These are phyloP conservation scores for Notechis scutatus DNA, from an alignment of 2,113 vertebrate genomes.

Conservation along the genomic window DNA sequence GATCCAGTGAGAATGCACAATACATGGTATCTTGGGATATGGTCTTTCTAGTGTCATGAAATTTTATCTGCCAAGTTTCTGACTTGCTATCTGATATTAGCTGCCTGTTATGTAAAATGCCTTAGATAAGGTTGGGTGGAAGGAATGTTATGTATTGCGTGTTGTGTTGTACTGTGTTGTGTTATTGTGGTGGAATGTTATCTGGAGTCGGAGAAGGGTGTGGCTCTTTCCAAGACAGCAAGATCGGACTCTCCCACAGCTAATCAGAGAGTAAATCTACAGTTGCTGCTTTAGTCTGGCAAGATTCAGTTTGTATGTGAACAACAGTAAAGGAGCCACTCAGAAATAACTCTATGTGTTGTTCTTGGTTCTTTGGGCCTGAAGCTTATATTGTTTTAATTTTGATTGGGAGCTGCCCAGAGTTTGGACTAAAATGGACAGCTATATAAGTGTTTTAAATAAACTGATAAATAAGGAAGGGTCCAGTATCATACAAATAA, in stretches of 20 bases:
- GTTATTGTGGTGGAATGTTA: too few relatives aligned
- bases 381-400: neutral
- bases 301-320: neutral
- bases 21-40: neutral
- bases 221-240: too few relatives aligned
- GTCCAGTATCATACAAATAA: neutral
- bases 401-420: neutral
- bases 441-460: neutral
- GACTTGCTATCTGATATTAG: neutral
- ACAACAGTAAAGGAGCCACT: neutral
- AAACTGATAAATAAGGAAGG: neutral
- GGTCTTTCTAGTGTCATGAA: neutral
- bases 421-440: neutral
- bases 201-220: too few relatives aligned
- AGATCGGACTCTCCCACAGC: too few relatives aligned
- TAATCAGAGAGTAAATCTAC: too few relatives aligned
- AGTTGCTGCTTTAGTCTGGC: too few relatives aligned
- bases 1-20: neutral
- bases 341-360: neutral
- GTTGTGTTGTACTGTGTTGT: too few relatives aligned
- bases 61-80: neutral
- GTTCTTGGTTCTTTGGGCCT: neutral
- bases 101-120: neutral
- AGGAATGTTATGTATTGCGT: neutral
- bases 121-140: neutral